Percentiles rank a stretch among this genome's conserved stretches.
These are phyloP conservation scores for Tenthredo mesomela DNA, from an alignment of 2,888 invertebrate species.

Conservation along the genomic window DNA sequence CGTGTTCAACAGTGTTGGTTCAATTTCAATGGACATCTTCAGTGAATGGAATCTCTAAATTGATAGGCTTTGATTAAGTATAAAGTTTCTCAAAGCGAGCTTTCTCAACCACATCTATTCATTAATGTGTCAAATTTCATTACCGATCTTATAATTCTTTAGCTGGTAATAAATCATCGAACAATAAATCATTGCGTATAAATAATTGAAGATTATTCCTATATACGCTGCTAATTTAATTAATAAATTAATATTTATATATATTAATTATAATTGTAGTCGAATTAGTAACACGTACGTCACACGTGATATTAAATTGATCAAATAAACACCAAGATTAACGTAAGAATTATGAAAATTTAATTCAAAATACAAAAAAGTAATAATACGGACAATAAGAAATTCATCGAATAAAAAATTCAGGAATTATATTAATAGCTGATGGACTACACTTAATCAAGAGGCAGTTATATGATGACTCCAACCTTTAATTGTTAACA, in stretches of 20 bases:
- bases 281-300: neutral
- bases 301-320: neutral
- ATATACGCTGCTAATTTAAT: neutral
- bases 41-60: neutral
- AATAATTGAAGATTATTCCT: neutral
- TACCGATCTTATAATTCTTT: neutral
- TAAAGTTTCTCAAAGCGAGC: neutral
- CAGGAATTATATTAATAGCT: neutral
- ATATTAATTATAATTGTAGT: neutral
- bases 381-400: constrained; percentile 16
- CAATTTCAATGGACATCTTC: neutral
- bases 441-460: neutral
- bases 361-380: neutral
- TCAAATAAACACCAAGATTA: neutral
- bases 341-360: neutral
- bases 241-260: too few relatives aligned
- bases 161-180: too few relatives aligned
- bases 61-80: neutral
- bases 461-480: neutral
- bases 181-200: too few relatives aligned
- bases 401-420: constrained; percentile 12
- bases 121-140: neutral
- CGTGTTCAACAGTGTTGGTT: neutral
- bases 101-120: neutral
- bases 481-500: neutral